These are phyloP conservation scores for Cremastobaeus sp. DNA, from an alignment of 2,888 invertebrate genomes.

Conservation along the genomic window DNA sequence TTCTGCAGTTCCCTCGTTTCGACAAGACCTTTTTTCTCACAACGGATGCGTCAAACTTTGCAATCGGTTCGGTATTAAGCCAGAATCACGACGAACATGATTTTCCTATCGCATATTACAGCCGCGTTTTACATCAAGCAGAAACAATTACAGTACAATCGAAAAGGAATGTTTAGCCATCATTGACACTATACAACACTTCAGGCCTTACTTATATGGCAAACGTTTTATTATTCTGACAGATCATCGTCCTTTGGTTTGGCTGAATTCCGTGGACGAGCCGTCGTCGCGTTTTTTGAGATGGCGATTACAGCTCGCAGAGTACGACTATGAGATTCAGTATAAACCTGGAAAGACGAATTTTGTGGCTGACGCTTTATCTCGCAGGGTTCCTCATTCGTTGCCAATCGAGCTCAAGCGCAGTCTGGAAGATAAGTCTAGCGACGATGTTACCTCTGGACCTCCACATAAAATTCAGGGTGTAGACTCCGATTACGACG, in stretches of 20 bases:
- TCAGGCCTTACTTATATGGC: conserved; percentile 36
- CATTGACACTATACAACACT: conserved; percentile 19
- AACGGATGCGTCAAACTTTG: neutral
- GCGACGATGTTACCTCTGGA: neutral
- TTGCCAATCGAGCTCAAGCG: neutral
- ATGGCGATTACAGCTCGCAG: conserved; percentile 14
- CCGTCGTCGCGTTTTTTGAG: conserved; percentile 9
- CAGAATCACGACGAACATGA: neutral
- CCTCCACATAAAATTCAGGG: too few relatives aligned
- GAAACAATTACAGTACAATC: conserved; percentile 48
- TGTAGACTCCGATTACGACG: too few relatives aligned
- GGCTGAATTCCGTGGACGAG: conserved; percentile 25
- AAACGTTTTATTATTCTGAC: conserved; percentile 28
- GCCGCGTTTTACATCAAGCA: conserved; percentile 29
- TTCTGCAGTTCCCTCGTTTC: neutral
- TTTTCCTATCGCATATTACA: neutral
- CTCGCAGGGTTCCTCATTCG: neutral
- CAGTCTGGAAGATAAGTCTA: neutral
- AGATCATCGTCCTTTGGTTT: conserved; percentile 29
- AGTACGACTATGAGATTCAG: conserved; percentile 22
- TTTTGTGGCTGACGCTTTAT: conserved; percentile 20
- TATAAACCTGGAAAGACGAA: conserved; percentile 22
- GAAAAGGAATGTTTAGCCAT: conserved; percentile 52
- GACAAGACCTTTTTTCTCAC: neutral
- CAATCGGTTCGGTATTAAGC: neutral